Base-by-base conservation (phyloP, 2,888 invertebrate species). In the Diarsia dahlii region DNA sequence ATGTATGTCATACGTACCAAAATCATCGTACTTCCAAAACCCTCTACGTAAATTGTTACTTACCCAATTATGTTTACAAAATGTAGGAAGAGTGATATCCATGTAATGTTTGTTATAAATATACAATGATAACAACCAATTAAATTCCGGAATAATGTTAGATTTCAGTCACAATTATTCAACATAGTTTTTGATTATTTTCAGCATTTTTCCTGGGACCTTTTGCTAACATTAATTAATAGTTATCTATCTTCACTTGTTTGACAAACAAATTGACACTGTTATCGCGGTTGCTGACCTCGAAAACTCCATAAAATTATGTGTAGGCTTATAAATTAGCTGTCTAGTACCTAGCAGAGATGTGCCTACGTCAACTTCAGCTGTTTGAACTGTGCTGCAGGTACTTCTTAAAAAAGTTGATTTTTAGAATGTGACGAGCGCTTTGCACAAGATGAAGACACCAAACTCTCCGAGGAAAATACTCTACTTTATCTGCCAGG, bases 241-340 rank as follows among this genome's bases (percentile, higher is more conserved):
- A 80, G 75, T 78, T 63, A 88, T 89, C 83, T 81, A 84, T 89
- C 85, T 84, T 87, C 77, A 63, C 76, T 81, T 88, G 88, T 89
- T 88, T 86, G 84, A 71, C 69, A 81, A 84, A 78, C 76, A 79
- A 84, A 81, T 85, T 84, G 82, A 83, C 81, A 76, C 54, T 75
- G 85, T 86, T 87, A 87, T 87, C 89, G 50, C 68, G 66, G 64
- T 75, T 71, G 71, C 68, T 78, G 78, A 78, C 81, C 84, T 84
- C 80, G 80, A 78, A 82, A 81, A 80, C 78, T 74, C 81, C 86
- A 87, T 89, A 89, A 88, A 89, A 82, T 80, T 79, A 69, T 58
- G 45, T 63, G 56, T 68, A 60, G 68, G 54, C 76, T 69, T 73
- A 78, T 81, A 81, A 82, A 81, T 81, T 80, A 78, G 58, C 54